Conservation (phyloP, 2,797 vertebrate genomes). For the Protosalanx chinensis region DNA sequence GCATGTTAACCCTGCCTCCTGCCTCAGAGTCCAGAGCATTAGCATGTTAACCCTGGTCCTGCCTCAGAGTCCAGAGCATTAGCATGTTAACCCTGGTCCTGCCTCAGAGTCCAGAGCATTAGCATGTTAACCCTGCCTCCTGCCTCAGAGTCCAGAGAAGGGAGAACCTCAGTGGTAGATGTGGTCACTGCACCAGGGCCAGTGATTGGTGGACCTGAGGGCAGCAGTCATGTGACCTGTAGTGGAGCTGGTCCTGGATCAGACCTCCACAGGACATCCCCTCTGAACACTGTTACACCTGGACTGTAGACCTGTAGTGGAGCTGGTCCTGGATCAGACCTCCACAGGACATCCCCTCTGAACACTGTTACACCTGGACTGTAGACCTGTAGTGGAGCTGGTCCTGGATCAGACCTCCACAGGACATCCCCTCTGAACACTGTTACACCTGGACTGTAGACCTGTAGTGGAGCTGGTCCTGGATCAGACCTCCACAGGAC, state of each 20-base stretch:
- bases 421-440: slow-evolving; percentile 38
- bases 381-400: slow-evolving; percentile 30
- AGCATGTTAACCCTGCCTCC: slow-evolving; percentile 78
- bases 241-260: slow-evolving; percentile 32
- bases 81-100: slow-evolving; percentile 76
- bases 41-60: slow-evolving; percentile 85
- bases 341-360: slow-evolving; percentile 34
- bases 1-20: no score
- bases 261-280: slow-evolving; percentile 25
- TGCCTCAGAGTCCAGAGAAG: neutral
- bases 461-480: slow-evolving; percentile 37
- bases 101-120: slow-evolving; percentile 61
- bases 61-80: no score
- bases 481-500: slow-evolving; percentile 4
- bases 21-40: no score
- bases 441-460: slow-evolving; percentile 33
- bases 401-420: slow-evolving; percentile 12
- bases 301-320: slow-evolving; percentile 31
- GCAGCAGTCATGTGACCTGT: slow-evolving; percentile 29
- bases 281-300: slow-evolving; percentile 38
- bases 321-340: slow-evolving; percentile 23
- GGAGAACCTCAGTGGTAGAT: neutral
- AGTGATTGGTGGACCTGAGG: slow-evolving; percentile 29
- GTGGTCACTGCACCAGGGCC: slow-evolving; percentile 5
- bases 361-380: slow-evolving; percentile 32